Percentiles rank a stretch among this genome's conserved stretches.
These are phyloP conservation scores for Conistra vaccinii DNA, from an alignment of 2,888 invertebrate genomes.

Conservation along the genomic window DNA sequence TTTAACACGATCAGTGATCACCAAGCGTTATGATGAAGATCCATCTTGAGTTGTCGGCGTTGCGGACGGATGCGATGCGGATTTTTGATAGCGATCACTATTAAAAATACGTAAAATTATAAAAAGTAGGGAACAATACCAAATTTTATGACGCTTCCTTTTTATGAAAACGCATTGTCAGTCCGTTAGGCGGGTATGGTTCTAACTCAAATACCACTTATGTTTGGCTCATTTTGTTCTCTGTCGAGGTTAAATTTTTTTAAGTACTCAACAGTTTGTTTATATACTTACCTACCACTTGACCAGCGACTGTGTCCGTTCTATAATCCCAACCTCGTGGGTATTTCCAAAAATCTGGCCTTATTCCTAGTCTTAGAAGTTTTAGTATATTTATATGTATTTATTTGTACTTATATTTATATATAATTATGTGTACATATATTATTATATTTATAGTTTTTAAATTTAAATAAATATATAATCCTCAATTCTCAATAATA, in stretches of 20 bases:
- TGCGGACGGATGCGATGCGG: neutral
- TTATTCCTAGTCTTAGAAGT: neutral
- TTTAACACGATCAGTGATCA: neutral
- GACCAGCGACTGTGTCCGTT: neutral
- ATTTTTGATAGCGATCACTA: too few species aligned
- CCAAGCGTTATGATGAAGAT: neutral
- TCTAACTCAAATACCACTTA: neutral
- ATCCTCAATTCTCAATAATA: too few species aligned
- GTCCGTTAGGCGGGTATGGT: neutral
- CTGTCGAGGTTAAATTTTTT: neutral
- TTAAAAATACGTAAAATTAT: too few species aligned
- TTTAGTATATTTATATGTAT: too few species aligned
- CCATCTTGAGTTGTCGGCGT: neutral
- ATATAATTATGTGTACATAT: too few species aligned
- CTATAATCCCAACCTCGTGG: neutral
- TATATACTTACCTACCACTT: neutral
- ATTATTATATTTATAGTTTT: too few species aligned
- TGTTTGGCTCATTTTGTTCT: neutral
- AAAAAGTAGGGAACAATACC: too few species aligned
- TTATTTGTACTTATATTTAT: too few species aligned
- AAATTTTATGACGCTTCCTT: too few species aligned
- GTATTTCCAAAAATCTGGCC: neutral
- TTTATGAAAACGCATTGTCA: neutral
- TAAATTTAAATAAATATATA: too few species aligned
- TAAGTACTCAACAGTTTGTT: neutral